Conservation (phyloP, 2,113 vertebrate species). For the Oncorhynchus tshawytscha region DNA sequence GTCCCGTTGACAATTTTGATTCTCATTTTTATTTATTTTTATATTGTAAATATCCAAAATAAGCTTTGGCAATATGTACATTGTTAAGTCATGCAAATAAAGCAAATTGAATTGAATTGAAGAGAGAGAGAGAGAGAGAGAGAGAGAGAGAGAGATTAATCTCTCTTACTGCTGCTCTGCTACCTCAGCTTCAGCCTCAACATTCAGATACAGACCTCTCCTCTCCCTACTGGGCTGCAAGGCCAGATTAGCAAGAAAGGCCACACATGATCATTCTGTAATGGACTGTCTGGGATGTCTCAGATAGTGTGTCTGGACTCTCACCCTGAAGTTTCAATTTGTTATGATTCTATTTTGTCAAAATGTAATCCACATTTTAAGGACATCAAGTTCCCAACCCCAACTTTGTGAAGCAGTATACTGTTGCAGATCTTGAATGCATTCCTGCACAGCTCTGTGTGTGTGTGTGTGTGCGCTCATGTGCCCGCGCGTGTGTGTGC, state of each 20-base stretch:
- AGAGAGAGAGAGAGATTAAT: conserved; percentile 9
- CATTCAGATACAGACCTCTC: conserved; percentile 17
- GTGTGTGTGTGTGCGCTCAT: no score
- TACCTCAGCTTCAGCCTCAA: conserved; percentile 12
- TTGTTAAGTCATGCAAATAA: no score
- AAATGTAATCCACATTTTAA: no score
- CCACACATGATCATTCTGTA: neutral
- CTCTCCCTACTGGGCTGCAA: conserved; percentile 35
- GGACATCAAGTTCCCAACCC: neutral
- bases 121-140: conserved; percentile 19
- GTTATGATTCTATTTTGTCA: no score
- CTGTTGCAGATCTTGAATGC: conserved; percentile 1
- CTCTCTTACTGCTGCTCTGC: neutral
- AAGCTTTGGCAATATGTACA: no score
- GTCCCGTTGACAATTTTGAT: no score
- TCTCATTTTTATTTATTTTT: no score
- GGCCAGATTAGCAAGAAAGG: conserved; percentile 58
- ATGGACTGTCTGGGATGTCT: neutral
- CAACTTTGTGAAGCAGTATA: neutral
- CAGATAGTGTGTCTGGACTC: no score
- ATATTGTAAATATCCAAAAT: no score
- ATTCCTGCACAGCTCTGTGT: conserved; percentile 13
- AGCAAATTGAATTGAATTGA: no score
- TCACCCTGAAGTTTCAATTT: no score
- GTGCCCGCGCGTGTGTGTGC: no score